phyloP scores from a whole-genome alignment of 2,888 invertebrate species.

The Tachina lurida region DNA sequence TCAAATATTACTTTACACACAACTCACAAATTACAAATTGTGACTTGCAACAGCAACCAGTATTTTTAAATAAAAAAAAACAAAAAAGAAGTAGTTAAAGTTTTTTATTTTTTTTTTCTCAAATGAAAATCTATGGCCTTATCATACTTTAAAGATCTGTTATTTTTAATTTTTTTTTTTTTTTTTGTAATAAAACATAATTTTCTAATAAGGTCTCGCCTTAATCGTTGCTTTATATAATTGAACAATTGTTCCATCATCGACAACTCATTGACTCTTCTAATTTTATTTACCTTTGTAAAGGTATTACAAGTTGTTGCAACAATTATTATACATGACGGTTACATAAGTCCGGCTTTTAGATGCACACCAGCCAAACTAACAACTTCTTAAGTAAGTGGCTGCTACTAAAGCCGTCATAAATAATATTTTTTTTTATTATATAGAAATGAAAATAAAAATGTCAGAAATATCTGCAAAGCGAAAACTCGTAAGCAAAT shows the following conservation, averaged over 20 bases:
- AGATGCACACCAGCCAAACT: neutral
- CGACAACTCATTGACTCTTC: neutral
- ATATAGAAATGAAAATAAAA: neutral
- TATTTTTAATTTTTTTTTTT: neutral
- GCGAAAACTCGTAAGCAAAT: neutral
- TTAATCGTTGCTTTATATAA: neutral
- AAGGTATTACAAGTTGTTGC: slow-evolving; percentile 22
- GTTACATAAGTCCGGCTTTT: slow-evolving; percentile 40
- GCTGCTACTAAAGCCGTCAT: slow-evolving; percentile 41
- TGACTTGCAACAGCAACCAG: slow-evolving; percentile 5
- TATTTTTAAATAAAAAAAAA: neutral
- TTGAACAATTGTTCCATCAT: slow-evolving; percentile 21
- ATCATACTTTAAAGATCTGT: neutral
- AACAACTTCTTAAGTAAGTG: slow-evolving; percentile 40
- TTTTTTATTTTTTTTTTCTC: neutral
- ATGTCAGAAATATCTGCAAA: neutral
- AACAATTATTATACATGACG: neutral
- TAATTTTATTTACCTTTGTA: slow-evolving; percentile 6
- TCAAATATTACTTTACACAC: neutral
- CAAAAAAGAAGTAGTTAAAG: neutral
- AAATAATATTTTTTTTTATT: slow-evolving; percentile 37
- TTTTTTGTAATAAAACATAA: neutral
- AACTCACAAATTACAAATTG: slow-evolving; percentile 14
- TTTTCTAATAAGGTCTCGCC: neutral
- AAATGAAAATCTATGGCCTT: neutral